phyloP scores from a whole-genome alignment of 2,888 invertebrate species.

The Synergus laeviventris region DNA sequence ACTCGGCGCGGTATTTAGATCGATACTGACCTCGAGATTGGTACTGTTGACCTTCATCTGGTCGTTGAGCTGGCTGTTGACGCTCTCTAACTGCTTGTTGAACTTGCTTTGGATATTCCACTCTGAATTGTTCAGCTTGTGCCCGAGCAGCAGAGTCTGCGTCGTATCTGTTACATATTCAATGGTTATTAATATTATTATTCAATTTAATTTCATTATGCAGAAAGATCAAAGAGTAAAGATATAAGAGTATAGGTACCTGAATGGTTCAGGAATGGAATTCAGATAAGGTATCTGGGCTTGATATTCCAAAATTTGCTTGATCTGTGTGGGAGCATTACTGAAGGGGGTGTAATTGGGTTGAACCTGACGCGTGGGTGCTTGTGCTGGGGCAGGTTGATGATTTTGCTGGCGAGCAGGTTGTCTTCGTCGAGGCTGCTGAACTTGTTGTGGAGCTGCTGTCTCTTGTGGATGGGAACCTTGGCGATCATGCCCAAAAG shows the following conservation, averaged over 20 bases:
- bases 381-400: slow-evolving; percentile 48
- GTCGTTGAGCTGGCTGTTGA: slow-evolving; percentile 50
- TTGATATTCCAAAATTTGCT: slow-evolving; percentile 69
- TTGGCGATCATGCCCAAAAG: slow-evolving; percentile 63
- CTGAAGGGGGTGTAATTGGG: slow-evolving; percentile 64
- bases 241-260: slow-evolving; percentile 54
- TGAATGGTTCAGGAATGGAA: slow-evolving; percentile 69
- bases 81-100: slow-evolving; percentile 43
- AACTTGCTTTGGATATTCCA: slow-evolving; percentile 59
- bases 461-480: slow-evolving; percentile 50
- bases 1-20: slow-evolving; percentile 58
- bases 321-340: slow-evolving; percentile 69
- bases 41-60: slow-evolving; percentile 51
- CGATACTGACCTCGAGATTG: slow-evolving; percentile 60
- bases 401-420: slow-evolving; percentile 50
- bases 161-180: slow-evolving; percentile 54
- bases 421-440: slow-evolving; percentile 43
- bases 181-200: no score
- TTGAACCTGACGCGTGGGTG: slow-evolving; percentile 47
- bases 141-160: slow-evolving; percentile 53
- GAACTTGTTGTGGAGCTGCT: slow-evolving; percentile 42
- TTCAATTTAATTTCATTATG: no score
- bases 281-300: slow-evolving; percentile 71
- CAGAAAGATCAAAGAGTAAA: no score
- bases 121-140: slow-evolving; percentile 58